These are phyloP conservation scores for Argyresthia albistria DNA, from an alignment of 2,888 invertebrate genomes.

Conservation along the genomic window DNA sequence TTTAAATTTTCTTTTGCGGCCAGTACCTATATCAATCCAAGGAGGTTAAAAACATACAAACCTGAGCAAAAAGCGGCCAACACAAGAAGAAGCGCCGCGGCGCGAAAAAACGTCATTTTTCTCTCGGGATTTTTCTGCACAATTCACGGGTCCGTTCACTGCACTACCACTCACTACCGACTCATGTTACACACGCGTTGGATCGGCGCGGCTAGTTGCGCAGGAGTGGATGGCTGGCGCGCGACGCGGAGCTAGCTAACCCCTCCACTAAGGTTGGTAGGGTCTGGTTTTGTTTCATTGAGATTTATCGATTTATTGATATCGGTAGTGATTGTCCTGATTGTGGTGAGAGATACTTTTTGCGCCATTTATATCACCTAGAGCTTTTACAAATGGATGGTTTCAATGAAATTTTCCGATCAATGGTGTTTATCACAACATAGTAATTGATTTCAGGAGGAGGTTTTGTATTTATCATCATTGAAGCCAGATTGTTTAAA, in stretches of 20 bases:
- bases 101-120: constrained; percentile 54
- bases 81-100: constrained; percentile 36
- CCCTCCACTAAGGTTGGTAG: constrained; percentile 16
- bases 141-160: constrained; percentile 26
- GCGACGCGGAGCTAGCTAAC: constrained; percentile 21
- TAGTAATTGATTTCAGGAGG: too few species aligned
- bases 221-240: constrained; percentile 25
- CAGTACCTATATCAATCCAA: too few species aligned
- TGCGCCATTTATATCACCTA: too few species aligned
- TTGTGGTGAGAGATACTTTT: too few species aligned
- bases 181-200: constrained; percentile 57
- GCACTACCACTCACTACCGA: constrained; percentile 64
- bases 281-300: constrained; percentile 24
- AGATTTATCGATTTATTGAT: constrained; percentile 19
- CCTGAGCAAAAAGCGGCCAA: constrained; percentile 49
- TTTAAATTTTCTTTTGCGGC: too few species aligned
- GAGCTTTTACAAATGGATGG: too few species aligned
- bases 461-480: too few species aligned
- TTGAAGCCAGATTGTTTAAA: too few species aligned
- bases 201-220: constrained; percentile 49
- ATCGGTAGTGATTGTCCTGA: too few species aligned
- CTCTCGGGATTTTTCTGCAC: constrained; percentile 18
- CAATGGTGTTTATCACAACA: too few species aligned
- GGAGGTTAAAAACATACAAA: constrained; percentile 17
- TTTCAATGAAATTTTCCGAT: too few species aligned